These are phyloP conservation scores for Myanophis thanlyinensis DNA, from an alignment of 2,113 vertebrate species.

Conservation along the genomic window DNA sequence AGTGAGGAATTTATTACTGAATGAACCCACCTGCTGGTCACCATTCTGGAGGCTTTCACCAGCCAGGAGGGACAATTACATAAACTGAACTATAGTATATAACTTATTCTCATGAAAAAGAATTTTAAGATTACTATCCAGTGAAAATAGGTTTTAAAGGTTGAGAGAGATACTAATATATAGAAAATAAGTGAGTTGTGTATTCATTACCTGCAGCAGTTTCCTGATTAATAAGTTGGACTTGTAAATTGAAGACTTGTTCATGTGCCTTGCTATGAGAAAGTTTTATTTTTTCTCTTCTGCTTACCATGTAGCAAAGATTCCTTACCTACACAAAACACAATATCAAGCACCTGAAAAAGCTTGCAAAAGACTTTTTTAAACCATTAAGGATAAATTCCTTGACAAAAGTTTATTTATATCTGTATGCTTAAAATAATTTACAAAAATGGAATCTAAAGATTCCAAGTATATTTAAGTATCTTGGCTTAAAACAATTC, in stretches of 20 bases:
- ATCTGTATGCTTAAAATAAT: neutral
- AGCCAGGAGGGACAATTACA: neutral
- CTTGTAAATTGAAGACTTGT: conserved; percentile 93
- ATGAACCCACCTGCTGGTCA: neutral
- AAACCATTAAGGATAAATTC: neutral
- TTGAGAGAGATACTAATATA: neutral
- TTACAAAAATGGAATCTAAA: neutral
- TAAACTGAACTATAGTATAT: neutral
- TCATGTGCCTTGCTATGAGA: conserved; percentile 93
- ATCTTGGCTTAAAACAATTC: neutral
- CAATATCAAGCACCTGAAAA: neutral
- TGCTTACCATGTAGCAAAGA: conserved; percentile 98
- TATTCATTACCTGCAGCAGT: conserved; percentile 72
- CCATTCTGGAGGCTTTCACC: neutral
- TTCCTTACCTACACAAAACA: conserved; percentile 89
- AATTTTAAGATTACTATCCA: neutral
- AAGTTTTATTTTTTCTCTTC: conserved; percentile 96
- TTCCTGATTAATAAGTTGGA: conserved; percentile 90
- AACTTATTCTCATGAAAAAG: neutral
- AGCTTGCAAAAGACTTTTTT: neutral
- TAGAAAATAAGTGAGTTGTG: neutral
- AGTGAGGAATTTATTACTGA: neutral
- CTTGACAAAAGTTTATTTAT: neutral
- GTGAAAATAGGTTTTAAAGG: neutral
- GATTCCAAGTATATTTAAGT: neutral